phyloP scores from a whole-genome alignment of 2,888 invertebrate species.

The Tuta absoluta region DNA sequence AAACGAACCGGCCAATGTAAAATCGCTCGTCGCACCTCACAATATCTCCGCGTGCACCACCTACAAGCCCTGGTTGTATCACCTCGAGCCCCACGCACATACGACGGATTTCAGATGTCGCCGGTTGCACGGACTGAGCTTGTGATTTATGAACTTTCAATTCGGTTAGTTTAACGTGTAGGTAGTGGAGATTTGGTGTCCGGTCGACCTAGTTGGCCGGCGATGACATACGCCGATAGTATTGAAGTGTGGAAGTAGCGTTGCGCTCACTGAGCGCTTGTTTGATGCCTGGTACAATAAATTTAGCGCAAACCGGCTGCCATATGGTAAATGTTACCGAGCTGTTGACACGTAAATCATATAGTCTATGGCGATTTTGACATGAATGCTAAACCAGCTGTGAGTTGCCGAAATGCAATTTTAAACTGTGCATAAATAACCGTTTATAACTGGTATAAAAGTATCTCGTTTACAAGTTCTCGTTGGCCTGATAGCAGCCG shows the following conservation, averaged over 20 bases:
- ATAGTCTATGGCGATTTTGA: neutral
- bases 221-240: conserved; percentile 68
- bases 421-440: conserved; percentile 7
- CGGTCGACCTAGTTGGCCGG: conserved; percentile 70
- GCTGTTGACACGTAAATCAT: conserved; percentile 10
- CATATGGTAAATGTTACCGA: neutral
- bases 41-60: conserved; percentile 26
- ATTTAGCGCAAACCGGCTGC: conserved; percentile 25
- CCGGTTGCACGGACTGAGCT: conserved; percentile 41
- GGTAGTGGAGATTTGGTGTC: conserved; percentile 60
- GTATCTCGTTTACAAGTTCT: conserved; percentile 17
- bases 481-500: conserved; percentile 37
- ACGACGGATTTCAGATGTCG: conserved; percentile 52
- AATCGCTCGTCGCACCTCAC: conserved; percentile 30
- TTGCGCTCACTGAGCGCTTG: conserved; percentile 43
- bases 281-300: conserved; percentile 28
- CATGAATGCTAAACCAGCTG: conserved; percentile 11
- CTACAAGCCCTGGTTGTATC: conserved; percentile 42
- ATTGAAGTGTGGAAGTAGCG: conserved; percentile 56
- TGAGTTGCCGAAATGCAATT: conserved; percentile 9
- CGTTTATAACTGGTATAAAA: conserved; percentile 10
- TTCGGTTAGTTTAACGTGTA: conserved; percentile 53
- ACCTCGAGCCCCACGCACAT: conserved; percentile 53
- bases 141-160: conserved; percentile 53
- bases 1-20: conserved; percentile 33